A percentile compares a stretch with the other conserved stretches of the same genome.
Evolutionary conservation across 2,888 invertebrate genomes (phyloP).

Genomic region (Stenichneumon culpator): DNA sequence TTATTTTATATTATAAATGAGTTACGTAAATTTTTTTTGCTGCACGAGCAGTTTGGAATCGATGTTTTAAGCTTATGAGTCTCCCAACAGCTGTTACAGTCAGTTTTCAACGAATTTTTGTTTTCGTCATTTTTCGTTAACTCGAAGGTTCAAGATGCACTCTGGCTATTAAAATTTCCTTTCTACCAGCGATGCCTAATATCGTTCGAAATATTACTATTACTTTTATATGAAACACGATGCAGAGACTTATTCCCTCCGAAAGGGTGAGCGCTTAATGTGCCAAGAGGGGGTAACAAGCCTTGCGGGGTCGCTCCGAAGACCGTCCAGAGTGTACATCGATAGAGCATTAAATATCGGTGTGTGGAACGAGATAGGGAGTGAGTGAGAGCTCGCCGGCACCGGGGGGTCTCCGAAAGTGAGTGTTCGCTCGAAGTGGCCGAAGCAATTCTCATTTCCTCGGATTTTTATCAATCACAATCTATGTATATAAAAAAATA

Average conservation of each 20-base stretch:
- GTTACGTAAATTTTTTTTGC: too few relatives aligned
- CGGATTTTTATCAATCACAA: conserved; percentile 22
- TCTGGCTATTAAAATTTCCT: not conserved
- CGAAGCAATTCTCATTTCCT: conserved; percentile 33
- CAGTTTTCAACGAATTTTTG: too few relatives aligned
- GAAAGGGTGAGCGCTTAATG: conserved; percentile 42
- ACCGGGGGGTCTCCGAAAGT: conserved; percentile 55
- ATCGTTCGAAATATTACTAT: not conserved
- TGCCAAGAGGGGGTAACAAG: conserved; percentile 30
- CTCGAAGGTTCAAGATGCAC: not conserved
- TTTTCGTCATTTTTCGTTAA: not conserved
- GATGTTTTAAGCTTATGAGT: too few relatives aligned
- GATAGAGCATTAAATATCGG: conserved; percentile 70
- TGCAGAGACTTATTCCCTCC: not conserved
- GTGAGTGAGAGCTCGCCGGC: conserved; percentile 34
- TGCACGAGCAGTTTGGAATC: too few relatives aligned
- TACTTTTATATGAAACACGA: not conserved
- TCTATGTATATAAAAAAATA: not conserved
- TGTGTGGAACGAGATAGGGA: conserved; percentile 37
- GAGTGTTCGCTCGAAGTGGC: conserved; percentile 36
- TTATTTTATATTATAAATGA: too few relatives aligned
- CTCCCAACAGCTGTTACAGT: too few relatives aligned
- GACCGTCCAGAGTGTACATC: conserved; percentile 64
- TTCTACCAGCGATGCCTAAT: not conserved
- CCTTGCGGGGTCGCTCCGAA: conserved; percentile 37